Base-by-base conservation (phyloP, 2,888 invertebrate genomes). In the Notodonta dromedarius region DNA sequence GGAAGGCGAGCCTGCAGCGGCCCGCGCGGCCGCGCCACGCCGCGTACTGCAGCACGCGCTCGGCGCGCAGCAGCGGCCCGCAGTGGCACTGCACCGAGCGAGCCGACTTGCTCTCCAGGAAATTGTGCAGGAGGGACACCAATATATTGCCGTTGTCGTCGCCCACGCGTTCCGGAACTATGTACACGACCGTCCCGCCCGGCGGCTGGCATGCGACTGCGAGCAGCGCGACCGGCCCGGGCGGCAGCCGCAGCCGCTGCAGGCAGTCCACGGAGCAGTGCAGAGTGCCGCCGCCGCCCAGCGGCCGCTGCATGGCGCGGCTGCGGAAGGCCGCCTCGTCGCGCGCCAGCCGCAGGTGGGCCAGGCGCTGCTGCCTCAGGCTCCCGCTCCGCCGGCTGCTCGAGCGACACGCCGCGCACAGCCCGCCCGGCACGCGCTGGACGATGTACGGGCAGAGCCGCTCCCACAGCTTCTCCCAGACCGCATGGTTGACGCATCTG, bases 11-110 rank as follows among this genome's bases (percentile, higher is more conserved):
- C 46, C 46, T 9, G 46, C 46, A 46, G 46, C 46, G 46, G 46
- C 13, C 13, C 46, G 46, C 46, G 13, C n/a, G 46, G 13, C 46
- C 46, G 46, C 46, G 46, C 46, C 46, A 46, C 46, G 46, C 46
- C 46, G 46, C 46, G 46, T 46, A 46, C 46, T 46, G 46, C 46
- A 46, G 46, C 46, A 46, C 46, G 46, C 46, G n/a, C n/a, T 13
- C 46, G 13, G 46, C 46, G 46, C 46, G 46, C 13, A 46, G 46
- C 46, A n/a, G 46, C 46, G 46, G 50, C 60, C 56, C 58, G 35
- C 12, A 46, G 46, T 46, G 46, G 11, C 13, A n/a, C 46, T 46
- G 46, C 46, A n/a, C 56, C 5, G 46, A 4, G 46, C 46, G 5
- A n/a, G 46, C 13, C 46, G 46, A 24, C 24, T 24, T 6, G 46